Percentiles rank a stretch among this genome's conserved stretches.
These are phyloP conservation scores for Zosterops borbonicus DNA, from an alignment of 2,113 vertebrate genomes.

Conservation along the genomic window DNA sequence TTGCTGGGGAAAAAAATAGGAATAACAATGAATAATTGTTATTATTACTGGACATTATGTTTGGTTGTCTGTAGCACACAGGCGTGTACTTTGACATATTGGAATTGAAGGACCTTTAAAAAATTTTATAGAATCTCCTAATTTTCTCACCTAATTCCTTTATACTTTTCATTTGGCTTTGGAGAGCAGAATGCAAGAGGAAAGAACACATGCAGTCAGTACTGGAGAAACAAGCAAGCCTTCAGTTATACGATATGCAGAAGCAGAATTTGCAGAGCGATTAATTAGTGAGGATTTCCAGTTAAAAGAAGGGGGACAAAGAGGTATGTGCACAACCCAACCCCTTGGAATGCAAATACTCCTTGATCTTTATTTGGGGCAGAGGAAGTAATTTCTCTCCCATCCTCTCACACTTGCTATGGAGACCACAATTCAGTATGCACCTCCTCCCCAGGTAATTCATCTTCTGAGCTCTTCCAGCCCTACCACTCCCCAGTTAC, in stretches of 20 bases:
- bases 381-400: constrained; percentile 45
- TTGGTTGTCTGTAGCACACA: neutral
- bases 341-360: constrained; percentile 29
- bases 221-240: neutral
- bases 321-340: neutral
- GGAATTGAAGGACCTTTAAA: neutral
- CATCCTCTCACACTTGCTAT: constrained; percentile 16
- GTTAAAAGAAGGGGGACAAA: constrained; percentile 43
- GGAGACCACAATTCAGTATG: neutral
- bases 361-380: constrained; percentile 35
- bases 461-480: neutral
- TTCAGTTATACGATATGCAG: neutral
- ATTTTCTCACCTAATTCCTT: neutral
- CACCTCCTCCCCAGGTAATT: constrained; percentile 5
- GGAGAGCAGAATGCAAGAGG: neutral
- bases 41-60: neutral
- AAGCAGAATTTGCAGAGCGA: constrained; percentile 12
- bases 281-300: constrained; percentile 31
- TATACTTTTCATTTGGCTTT: neutral
- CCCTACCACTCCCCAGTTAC: constrained; percentile 29
- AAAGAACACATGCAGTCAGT: neutral
- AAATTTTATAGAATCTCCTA: neutral
- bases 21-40: neutral
- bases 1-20: neutral
- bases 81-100: neutral